These are phyloP conservation scores for Cygnus atratus DNA, from an alignment of 2,113 vertebrate genomes.

Conservation along the genomic window DNA sequence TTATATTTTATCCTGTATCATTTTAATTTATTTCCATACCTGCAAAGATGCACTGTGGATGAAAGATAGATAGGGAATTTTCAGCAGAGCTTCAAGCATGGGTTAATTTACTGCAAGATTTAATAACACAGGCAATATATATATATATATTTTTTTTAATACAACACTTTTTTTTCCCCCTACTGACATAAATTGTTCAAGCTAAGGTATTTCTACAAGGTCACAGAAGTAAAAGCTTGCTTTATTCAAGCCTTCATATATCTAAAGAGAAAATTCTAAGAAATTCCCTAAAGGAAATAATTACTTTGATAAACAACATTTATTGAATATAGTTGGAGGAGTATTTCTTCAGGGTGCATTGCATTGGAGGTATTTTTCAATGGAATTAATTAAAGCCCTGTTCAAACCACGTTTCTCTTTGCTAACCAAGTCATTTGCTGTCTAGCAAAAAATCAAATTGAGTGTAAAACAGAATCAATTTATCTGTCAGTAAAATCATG, in stretches of 20 bases:
- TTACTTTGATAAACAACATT: constrained; percentile 66
- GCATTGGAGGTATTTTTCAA: constrained; percentile 56
- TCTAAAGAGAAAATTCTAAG: constrained; percentile 28
- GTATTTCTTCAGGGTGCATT: constrained; percentile 49
- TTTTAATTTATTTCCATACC: neutral
- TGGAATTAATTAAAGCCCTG: constrained; percentile 64
- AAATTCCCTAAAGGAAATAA: constrained; percentile 63
- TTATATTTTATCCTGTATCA: neutral
- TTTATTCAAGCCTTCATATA: constrained; percentile 12
- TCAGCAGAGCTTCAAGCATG: neutral
- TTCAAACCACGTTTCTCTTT: constrained; percentile 45
- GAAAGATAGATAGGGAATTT: neutral
- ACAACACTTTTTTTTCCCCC: neutral
- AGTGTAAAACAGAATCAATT: constrained; percentile 64
- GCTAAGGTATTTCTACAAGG: neutral
- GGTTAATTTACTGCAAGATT: neutral
- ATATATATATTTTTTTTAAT: too few species aligned
- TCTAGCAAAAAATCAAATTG: constrained; percentile 55
- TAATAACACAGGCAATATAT: neutral
- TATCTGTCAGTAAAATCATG: constrained; percentile 33
- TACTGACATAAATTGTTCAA: neutral
- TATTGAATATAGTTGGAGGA: constrained; percentile 55
- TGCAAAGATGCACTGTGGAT: neutral
- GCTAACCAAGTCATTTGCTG: constrained; percentile 31
- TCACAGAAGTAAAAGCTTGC: constrained; percentile 24